phyloP scores from a whole-genome alignment of 2,113 vertebrate species.

The Urocynchramus pylzowi region DNA sequence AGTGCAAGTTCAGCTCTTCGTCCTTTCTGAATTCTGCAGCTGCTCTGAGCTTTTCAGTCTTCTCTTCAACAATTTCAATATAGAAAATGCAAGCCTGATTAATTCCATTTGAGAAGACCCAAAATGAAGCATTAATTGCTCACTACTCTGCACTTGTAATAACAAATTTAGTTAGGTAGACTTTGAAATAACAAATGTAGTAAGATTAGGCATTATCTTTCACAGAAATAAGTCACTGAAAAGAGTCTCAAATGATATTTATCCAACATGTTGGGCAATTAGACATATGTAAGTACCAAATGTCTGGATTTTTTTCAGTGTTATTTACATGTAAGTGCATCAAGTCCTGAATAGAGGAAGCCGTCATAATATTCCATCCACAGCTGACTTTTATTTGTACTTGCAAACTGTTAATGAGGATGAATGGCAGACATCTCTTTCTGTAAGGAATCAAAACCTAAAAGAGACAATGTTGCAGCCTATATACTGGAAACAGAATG shows the following conservation, averaged over 20 bases:
- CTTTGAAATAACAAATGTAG: slow-evolving; percentile 39
- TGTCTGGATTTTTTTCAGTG: slow-evolving; percentile 25
- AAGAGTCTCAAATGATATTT: slow-evolving; percentile 41
- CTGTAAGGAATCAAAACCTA: background rate
- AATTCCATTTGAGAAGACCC: slow-evolving; percentile 44
- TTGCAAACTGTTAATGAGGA: background rate
- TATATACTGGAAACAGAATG: background rate
- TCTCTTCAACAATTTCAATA: slow-evolving; percentile 34
- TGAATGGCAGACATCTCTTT: slow-evolving; percentile 4
- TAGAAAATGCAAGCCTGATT: slow-evolving; percentile 54
- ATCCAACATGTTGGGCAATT: slow-evolving; percentile 47
- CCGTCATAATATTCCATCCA: slow-evolving; percentile 18
- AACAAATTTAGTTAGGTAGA: slow-evolving; percentile 55
- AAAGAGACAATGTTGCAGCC: background rate
- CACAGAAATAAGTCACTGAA: slow-evolving; percentile 46
- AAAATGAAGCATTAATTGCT: slow-evolving; percentile 47
- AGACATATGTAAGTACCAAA: slow-evolving; percentile 43
- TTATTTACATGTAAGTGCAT: slow-evolving; percentile 43
- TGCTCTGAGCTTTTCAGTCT: slow-evolving; percentile 46
- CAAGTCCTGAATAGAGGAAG: slow-evolving; percentile 22
- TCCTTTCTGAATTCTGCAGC: slow-evolving; percentile 48
- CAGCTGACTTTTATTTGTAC: slow-evolving; percentile 49
- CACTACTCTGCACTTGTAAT: slow-evolving; percentile 13
- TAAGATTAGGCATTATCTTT: slow-evolving; percentile 56
- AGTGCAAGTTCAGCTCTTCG: slow-evolving; percentile 38